Evolutionary conservation across 2,113 vertebrate genomes (phyloP).

Genomic region (Fregetta grallaria): DNA sequence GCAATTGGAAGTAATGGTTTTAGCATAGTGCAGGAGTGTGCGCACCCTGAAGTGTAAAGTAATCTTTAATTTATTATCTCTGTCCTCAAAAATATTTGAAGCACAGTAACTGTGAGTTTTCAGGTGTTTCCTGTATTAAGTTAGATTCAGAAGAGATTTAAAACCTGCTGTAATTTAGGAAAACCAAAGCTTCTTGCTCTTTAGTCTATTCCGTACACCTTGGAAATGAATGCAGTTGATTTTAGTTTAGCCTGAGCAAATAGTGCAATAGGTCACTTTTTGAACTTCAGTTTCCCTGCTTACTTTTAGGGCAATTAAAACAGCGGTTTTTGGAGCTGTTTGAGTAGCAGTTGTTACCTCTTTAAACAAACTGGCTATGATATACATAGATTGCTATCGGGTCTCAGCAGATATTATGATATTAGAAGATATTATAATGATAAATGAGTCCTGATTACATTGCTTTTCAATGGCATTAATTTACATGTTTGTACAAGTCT

Average conservation of each 20-base stretch:
- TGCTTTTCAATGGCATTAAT: slow-evolving; percentile 77
- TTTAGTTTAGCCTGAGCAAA: slow-evolving; percentile 31
- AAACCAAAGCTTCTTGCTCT: slow-evolving; percentile 60
- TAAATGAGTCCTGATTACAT: slow-evolving; percentile 78
- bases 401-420: slow-evolving; percentile 73
- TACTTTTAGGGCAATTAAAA: slow-evolving; percentile 63
- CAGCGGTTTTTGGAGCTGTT: slow-evolving; percentile 58
- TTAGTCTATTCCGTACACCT: background rate
- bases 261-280: slow-evolving; percentile 24
- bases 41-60: background rate
- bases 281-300: slow-evolving; percentile 49
- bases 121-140: background rate
- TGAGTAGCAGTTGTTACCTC: slow-evolving; percentile 58
- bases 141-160: slow-evolving; percentile 29
- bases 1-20: background rate
- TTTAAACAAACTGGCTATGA: slow-evolving; percentile 61
- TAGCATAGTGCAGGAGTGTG: background rate
- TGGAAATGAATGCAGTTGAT: background rate
- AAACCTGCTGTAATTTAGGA: slow-evolving; percentile 28
- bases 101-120: background rate
- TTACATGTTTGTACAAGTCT: slow-evolving; percentile 79
- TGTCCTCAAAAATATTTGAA: background rate
- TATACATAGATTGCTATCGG: slow-evolving; percentile 52
- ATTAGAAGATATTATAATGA: slow-evolving; percentile 72
- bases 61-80: background rate